Percentiles rank a stretch among this genome's conserved stretches.
phyloP scores from a whole-genome alignment of 35 echinoderm and acorn worm genomes.

The Apostichopus californicus region DNA sequence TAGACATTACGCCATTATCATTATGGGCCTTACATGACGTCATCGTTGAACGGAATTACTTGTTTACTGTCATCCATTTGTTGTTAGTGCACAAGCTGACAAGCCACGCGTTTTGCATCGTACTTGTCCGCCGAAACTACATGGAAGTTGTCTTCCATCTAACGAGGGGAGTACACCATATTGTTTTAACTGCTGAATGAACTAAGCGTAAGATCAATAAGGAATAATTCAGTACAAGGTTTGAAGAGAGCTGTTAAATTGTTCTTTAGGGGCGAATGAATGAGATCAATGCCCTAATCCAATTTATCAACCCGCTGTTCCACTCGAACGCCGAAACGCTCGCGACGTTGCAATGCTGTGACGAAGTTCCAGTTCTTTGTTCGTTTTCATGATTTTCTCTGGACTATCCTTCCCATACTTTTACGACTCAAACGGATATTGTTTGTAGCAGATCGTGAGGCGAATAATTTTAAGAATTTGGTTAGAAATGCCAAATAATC shows the following conservation, averaged over 20 bases:
- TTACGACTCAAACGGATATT: conserved; percentile 10
- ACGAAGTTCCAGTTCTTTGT: conserved; percentile 41
- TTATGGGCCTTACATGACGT: conserved; percentile 1
- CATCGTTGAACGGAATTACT: background rate
- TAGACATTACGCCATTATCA: conserved; percentile 9
- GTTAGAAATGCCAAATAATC: conserved; percentile 63
- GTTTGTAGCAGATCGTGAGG: conserved; percentile 49
- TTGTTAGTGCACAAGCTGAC: background rate
- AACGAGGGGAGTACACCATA: background rate
- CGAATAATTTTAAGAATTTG: conserved; percentile 57
- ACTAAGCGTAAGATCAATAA: conserved; percentile 37
- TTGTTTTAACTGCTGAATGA: background rate
- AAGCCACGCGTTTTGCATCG: conserved; percentile 1
- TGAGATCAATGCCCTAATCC: conserved; percentile 59
- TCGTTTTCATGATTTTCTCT: conserved; percentile 32
- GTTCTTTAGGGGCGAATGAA: conserved; percentile 37
- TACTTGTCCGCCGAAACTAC: background rate
- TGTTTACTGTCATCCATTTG: conserved; percentile 5
- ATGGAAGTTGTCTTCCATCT: background rate
- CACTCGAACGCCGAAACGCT: conserved; percentile 47
- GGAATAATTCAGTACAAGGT: background rate
- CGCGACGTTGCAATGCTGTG: conserved; percentile 41
- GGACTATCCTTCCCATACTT: conserved; percentile 9
- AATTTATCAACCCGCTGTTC: conserved; percentile 50
- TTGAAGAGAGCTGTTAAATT: conserved; percentile 32